phyloP scores from a whole-genome alignment of 2,888 invertebrate species.

The Odontothrips loti region DNA sequence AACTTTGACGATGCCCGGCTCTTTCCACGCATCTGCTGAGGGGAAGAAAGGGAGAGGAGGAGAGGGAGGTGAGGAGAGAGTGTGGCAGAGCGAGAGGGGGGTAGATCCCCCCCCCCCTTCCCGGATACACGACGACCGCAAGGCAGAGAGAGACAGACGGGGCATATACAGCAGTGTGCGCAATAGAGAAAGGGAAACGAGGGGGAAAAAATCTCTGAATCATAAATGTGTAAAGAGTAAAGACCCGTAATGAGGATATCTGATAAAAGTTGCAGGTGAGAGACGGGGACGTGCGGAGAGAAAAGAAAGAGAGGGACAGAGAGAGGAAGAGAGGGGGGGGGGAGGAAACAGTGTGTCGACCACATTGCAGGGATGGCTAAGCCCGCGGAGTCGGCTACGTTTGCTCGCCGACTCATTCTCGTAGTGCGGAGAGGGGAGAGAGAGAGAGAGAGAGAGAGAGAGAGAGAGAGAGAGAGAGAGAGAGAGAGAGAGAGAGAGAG shows the following conservation, averaged over 20 bases:
- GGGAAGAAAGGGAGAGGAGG: no score
- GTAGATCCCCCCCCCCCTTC: background rate
- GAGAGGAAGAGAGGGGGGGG: background rate
- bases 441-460: no score
- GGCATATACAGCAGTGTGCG: constrained; percentile 6
- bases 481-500: no score
- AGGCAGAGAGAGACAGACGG: background rate
- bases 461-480: no score
- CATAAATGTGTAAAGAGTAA: constrained; percentile 45
- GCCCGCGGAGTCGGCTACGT: background rate
- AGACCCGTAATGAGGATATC: constrained; percentile 47
- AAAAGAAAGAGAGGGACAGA: background rate
- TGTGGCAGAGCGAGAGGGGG: background rate
- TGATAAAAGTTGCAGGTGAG: constrained; percentile 44
- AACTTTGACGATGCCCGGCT: background rate
- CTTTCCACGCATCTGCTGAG: no score
- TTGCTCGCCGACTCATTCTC: constrained; percentile 5
- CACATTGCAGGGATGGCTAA: background rate
- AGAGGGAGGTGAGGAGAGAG: background rate
- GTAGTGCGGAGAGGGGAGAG: background rate
- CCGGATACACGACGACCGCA: background rate
- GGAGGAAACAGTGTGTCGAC: background rate
- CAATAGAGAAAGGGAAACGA: constrained; percentile 24
- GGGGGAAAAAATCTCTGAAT: constrained; percentile 36
- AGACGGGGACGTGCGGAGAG: background rate